A percentile compares a stretch with the other conserved stretches of the same genome.
Evolutionary conservation across 2,113 vertebrate genomes (phyloP).

Genomic region (Nothocercus julius): DNA sequence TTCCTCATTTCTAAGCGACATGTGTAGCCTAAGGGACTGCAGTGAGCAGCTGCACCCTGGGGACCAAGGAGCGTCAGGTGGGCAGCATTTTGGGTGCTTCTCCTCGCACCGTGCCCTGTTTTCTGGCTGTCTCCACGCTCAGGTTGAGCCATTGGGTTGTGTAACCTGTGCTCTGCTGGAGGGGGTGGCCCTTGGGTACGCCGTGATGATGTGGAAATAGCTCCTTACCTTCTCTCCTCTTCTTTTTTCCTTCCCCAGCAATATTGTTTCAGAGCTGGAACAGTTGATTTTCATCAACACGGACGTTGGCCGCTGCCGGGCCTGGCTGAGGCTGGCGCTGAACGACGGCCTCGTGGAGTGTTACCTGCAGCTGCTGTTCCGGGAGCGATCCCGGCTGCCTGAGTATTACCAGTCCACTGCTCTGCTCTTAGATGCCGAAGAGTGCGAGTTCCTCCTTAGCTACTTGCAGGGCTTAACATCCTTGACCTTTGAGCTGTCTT

Average conservation of each 20-base stretch:
- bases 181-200: neutral
- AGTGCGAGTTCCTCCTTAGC: slow-evolving; percentile 92
- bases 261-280: slow-evolving; percentile 89
- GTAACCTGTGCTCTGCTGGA: neutral
- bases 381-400: slow-evolving; percentile 80
- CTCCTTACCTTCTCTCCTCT: rapidly evolving
- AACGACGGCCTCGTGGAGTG: slow-evolving; percentile 94
- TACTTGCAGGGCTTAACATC: slow-evolving; percentile 92
- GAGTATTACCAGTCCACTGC: slow-evolving; percentile 87
- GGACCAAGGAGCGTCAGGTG: neutral
- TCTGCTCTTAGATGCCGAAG: slow-evolving; percentile 88
- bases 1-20: neutral
- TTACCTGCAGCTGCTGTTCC: slow-evolving; percentile 89
- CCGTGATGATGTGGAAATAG: rapidly evolving
- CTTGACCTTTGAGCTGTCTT: slow-evolving; percentile 90
- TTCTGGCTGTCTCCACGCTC: neutral
- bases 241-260: slow-evolving; percentile 68
- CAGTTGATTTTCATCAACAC: slow-evolving; percentile 88
- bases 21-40: neutral
- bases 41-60: neutral
- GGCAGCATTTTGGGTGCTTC: neutral
- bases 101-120: neutral
- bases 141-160: neutral
- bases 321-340: slow-evolving; percentile 92
- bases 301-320: slow-evolving; percentile 91